A percentile compares a stretch with the other conserved stretches of the same genome.
Conservation (phyloP, 1,140 invertebrate genomes). For the Babylonia areolata region DNA sequence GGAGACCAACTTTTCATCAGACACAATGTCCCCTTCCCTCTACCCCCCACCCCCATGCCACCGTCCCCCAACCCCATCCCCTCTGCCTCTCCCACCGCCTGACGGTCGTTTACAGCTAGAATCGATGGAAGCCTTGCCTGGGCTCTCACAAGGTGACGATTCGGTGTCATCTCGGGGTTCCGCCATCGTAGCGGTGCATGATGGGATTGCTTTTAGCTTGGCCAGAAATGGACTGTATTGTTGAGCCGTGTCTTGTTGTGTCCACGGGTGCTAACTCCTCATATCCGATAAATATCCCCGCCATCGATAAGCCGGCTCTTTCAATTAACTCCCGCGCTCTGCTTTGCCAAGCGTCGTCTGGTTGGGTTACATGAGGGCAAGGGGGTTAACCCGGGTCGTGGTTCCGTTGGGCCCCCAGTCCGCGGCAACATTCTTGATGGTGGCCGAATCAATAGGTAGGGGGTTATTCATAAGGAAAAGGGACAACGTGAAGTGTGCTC, state of each 20-base stretch:
- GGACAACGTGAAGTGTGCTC: too few relatives aligned
- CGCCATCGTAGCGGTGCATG: background rate
- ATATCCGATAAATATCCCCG: conserved; percentile 18
- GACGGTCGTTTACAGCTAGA: background rate
- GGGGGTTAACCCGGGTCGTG: too few relatives aligned
- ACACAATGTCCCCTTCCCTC: background rate
- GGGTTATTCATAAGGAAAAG: too few relatives aligned
- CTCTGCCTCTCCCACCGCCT: background rate
- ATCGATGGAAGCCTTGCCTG: background rate
- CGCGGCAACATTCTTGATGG: too few relatives aligned
- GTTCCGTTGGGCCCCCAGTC: too few relatives aligned
- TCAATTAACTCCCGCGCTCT: background rate
- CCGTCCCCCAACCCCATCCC: background rate
- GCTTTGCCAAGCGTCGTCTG: background rate
- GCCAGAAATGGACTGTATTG: conserved; percentile 27
- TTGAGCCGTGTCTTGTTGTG: background rate
- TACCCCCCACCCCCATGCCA: background rate
- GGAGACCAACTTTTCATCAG: background rate
- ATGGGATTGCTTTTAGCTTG: conserved; percentile 20
- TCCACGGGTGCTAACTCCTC: background rate
- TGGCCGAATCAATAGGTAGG: too few relatives aligned
- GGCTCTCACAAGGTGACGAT: background rate
- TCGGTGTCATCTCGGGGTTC: conserved; percentile 2
- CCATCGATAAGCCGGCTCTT: background rate
- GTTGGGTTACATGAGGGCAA: background rate